phyloP scores from a whole-genome alignment of 2,797 vertebrate species.

The Malurus leucopterus region DNA sequence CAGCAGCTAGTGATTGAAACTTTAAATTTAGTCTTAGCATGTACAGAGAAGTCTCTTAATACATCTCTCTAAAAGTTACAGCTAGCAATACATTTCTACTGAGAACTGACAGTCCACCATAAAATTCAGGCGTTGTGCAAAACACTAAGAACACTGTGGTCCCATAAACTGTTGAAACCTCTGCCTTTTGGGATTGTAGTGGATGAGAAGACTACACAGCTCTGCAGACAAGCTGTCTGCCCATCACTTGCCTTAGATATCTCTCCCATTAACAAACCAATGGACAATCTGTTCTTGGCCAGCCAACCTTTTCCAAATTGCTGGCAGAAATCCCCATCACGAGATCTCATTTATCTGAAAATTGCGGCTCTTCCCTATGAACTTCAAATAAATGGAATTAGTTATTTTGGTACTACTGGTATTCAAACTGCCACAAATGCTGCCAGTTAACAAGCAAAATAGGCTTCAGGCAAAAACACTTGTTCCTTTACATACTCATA shows the following conservation, averaged over 20 bases:
- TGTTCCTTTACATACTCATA: background rate
- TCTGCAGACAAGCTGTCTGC: background rate
- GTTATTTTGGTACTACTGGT: background rate
- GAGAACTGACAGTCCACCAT: background rate
- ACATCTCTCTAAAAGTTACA: background rate
- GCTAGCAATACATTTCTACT: background rate
- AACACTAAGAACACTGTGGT: background rate
- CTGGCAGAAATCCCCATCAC: background rate
- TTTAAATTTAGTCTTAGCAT: background rate
- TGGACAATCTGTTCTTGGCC: background rate
- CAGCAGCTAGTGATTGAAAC: background rate
- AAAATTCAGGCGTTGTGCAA: background rate
- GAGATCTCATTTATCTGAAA: background rate
- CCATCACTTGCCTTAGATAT: background rate
- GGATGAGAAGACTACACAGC: background rate
- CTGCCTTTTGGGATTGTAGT: background rate
- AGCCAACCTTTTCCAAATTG: slow-evolving; percentile 1
- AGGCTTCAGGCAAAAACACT: background rate
- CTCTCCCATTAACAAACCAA: background rate
- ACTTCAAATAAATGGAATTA: background rate
- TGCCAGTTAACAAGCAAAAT: background rate
- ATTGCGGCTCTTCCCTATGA: background rate
- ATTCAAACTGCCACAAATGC: background rate
- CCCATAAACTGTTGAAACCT: background rate
- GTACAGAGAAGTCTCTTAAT: background rate